A percentile compares a stretch with the other conserved stretches of the same genome.
These are phyloP conservation scores for Diabrotica balteata DNA, from an alignment of 2,888 invertebrate genomes.

Conservation along the genomic window DNA sequence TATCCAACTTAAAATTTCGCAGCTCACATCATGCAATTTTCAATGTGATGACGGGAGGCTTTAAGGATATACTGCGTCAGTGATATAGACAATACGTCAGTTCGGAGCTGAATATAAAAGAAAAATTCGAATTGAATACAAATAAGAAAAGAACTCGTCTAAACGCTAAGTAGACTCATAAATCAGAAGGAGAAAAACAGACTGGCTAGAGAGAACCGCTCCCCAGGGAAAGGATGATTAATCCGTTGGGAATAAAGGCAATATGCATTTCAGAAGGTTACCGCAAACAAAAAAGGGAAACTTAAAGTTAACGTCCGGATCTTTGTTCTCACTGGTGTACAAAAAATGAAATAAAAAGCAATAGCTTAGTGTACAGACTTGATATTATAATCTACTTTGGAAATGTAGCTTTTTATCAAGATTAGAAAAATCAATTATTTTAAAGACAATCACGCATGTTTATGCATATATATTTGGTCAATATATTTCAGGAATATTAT, in stretches of 20 bases:
- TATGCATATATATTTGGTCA: too few species aligned
- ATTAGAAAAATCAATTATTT: too few species aligned
- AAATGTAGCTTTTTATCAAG: too few species aligned
- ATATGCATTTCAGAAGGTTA: background rate
- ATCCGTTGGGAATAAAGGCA: background rate
- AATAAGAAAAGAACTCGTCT: slow-evolving; percentile 2
- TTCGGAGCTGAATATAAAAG: background rate
- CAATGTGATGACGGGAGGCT: too few species aligned
- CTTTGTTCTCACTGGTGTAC: too few species aligned
- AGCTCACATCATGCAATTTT: too few species aligned
- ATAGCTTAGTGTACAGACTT: too few species aligned
- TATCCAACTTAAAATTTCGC: too few species aligned
- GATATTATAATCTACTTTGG: too few species aligned
- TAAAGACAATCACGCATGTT: too few species aligned
- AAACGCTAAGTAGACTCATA: slow-evolving; percentile 3
- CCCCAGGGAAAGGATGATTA: slow-evolving; percentile 1
- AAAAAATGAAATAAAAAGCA: too few species aligned
- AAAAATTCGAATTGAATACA: slow-evolving; percentile 9
- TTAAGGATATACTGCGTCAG: background rate
- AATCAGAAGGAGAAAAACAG: background rate
- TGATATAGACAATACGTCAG: background rate
- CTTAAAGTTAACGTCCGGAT: background rate
- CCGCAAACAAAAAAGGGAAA: background rate
- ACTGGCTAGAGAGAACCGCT: slow-evolving; percentile 1
- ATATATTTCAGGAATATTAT: too few species aligned